Evolutionary conservation across 1,140 invertebrate species (phyloP).

Genomic region (Dendroctonus valens): DNA sequence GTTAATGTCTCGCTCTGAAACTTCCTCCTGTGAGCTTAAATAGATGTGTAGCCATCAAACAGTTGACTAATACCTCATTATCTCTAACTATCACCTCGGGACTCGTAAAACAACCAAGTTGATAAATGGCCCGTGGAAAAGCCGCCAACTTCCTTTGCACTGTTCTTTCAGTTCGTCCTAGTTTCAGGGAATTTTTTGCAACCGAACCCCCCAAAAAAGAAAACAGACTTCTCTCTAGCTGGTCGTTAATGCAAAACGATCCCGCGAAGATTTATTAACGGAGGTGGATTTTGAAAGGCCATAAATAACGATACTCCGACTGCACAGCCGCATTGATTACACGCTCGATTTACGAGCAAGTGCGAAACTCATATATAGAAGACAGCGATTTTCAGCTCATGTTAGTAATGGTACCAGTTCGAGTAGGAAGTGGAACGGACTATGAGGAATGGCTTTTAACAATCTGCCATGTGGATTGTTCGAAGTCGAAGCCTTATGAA

Average conservation of each 20-base stretch:
- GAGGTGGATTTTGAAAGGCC: slow-evolving; percentile 20
- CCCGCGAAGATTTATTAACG: slow-evolving; percentile 15
- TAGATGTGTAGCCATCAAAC: too few species aligned
- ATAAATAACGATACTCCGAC: slow-evolving; percentile 13
- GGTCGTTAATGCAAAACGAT: slow-evolving; percentile 19
- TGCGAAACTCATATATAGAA: background rate
- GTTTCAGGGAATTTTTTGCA: background rate
- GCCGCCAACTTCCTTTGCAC: slow-evolving; percentile 1
- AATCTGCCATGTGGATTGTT: background rate
- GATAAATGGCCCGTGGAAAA: slow-evolving; percentile 10
- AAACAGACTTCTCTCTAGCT: background rate
- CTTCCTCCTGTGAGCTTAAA: too few species aligned
- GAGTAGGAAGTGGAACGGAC: background rate
- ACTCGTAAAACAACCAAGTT: slow-evolving; percentile 3
- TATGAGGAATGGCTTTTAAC: background rate
- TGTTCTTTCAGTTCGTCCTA: slow-evolving; percentile 8
- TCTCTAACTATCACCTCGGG: background rate
- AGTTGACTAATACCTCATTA: slow-evolving; percentile 1
- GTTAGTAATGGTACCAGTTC: background rate
- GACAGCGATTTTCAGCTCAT: background rate
- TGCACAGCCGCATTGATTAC: slow-evolving; percentile 6
- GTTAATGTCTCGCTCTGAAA: too few species aligned
- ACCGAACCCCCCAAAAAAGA: background rate
- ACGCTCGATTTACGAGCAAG: slow-evolving; percentile 11
- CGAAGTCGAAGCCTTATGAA: background rate